Evolutionary conservation across 2,797 vertebrate species (phyloP).

Genomic region (Liasis olivaceus): DNA sequence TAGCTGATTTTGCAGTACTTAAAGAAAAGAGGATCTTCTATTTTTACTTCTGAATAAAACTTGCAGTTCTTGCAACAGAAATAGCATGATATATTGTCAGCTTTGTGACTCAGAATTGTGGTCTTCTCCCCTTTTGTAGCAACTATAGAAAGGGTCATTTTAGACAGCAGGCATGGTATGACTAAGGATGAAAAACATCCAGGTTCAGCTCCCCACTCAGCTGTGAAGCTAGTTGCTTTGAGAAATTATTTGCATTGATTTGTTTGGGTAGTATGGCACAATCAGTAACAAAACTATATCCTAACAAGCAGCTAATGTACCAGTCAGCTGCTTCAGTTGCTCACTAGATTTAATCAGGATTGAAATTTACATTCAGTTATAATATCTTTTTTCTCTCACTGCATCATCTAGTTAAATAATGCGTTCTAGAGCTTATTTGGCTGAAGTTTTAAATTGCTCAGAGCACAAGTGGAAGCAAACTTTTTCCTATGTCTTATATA

Average conservation of each 20-base stretch:
- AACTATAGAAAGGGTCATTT: background rate
- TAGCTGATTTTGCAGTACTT: background rate
- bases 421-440: background rate
- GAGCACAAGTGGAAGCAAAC: background rate
- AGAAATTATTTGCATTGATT: background rate
- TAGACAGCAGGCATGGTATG: background rate
- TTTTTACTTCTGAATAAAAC: slow-evolving; percentile 24
- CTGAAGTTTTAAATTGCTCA: background rate
- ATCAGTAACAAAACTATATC: background rate
- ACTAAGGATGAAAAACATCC: background rate
- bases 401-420: background rate
- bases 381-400: background rate
- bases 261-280: background rate
- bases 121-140: background rate
- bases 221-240: background rate
- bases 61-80: slow-evolving; percentile 29
- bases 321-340: background rate
- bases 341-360: background rate
- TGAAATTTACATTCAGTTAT: background rate
- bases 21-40: slow-evolving; percentile 28
- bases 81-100: slow-evolving; percentile 1
- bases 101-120: background rate
- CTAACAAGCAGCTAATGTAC: background rate
- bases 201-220: background rate
- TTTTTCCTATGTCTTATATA: background rate